A percentile compares a stretch with the other conserved stretches of the same genome.
phyloP scores from a whole-genome alignment of 2,113 vertebrate genomes.

The Strix aluco region DNA sequence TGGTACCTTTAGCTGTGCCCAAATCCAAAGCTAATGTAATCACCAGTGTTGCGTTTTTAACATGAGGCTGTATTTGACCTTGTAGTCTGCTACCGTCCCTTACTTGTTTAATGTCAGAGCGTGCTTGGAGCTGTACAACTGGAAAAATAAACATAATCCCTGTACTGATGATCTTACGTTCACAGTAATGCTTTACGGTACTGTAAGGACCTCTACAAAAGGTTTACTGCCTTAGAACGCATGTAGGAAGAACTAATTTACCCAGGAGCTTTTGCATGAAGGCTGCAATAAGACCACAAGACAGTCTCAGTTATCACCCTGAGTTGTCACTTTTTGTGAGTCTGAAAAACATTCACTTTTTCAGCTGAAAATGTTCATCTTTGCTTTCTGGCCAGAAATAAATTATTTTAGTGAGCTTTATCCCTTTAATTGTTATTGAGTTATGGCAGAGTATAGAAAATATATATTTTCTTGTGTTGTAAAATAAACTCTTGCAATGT shows the following conservation, averaged over 20 bases:
- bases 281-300: not conserved
- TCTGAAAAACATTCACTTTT: not conserved
- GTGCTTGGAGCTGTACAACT: not conserved
- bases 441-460: not conserved
- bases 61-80: not conserved
- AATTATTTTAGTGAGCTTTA: not conserved
- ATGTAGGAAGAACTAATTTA: not conserved
- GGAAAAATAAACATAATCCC: not conserved
- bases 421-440: not conserved
- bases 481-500: not conserved
- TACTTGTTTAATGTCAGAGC: not conserved
- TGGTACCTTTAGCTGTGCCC: not conserved
- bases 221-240: not conserved
- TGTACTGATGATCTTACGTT: not conserved
- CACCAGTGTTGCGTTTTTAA: fast-evolving
- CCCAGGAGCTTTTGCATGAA: not conserved
- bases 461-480: not conserved
- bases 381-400: not conserved
- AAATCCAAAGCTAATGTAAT: not conserved
- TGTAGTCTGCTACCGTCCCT: not conserved
- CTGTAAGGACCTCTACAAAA: not conserved
- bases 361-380: not conserved
- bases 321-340: not conserved
- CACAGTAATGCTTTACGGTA: not conserved
- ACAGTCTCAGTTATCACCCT: not conserved